Evolutionary conservation across 2,113 vertebrate species (phyloP), one percentile per base, ranked within the genome.

Genomic region (Spermophilus dauricus): DNA sequence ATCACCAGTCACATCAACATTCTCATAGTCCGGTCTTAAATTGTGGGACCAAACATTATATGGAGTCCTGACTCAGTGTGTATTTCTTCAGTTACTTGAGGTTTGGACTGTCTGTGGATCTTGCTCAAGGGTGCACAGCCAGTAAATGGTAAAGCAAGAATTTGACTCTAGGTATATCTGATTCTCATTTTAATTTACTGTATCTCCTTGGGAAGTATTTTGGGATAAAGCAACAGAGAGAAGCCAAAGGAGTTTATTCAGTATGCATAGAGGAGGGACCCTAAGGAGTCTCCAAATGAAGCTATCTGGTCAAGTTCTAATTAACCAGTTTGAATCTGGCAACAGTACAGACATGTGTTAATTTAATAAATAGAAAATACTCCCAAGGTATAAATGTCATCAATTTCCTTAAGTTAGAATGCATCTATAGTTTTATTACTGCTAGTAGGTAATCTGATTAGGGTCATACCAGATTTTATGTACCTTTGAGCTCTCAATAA

Each of bases 361-460:
- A 83, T 18, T 17, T 86, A 89, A 70, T 63, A 70, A 53, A 67
- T 78, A 39, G 63, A 72, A 92, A 92, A 84, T 93, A 69, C 45
- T 8, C 61, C 24, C 20, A 39, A 69, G 42, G 37, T 48, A 28
- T 69, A 83, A 86, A 85, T 2, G 9, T 39, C n/a, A 20, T 26
- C 39, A 4, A 0, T 45, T 95, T 85, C 61, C 85, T 28, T 88
- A 91, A 81, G 77, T 90, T n/a, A 67, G 65, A 1, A 16, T 42
- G 53, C 12, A 73, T 51, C 34, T 86, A 17, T 69, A 24, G 30
- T 95, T 89, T 91, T 53, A 70, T 42, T 73, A 63, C 75, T 34
- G 18, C 30, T 95, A 56, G 32, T 51, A 10, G 78, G 22, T 95
- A 94, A 51, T 86, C 42, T 42, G 42, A 42, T 34, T 3, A 5